Evolutionary conservation across 2,797 vertebrate species (phyloP).

Genomic region (Hipposideros larvatus): DNA sequence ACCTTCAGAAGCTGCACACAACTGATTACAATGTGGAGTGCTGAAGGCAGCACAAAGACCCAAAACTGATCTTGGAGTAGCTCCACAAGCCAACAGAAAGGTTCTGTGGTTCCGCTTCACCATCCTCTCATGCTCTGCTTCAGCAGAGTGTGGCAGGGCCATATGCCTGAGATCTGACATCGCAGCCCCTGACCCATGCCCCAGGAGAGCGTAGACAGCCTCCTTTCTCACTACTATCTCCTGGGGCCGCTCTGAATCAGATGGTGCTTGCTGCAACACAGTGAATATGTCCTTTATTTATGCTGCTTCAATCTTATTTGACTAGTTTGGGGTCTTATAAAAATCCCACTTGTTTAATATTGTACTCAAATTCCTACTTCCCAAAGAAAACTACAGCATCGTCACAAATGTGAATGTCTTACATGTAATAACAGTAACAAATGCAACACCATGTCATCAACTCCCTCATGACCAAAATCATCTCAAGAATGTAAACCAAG

Average conservation of each 20-base stretch:
- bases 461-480: neutral
- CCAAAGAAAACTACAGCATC: neutral
- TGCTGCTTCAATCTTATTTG: neutral
- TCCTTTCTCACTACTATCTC: fast-evolving
- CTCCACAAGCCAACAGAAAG: neutral
- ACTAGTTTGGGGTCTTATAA: neutral
- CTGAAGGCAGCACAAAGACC: neutral
- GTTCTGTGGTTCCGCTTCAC: fast-evolving
- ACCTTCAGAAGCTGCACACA: neutral
- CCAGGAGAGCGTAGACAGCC: no score
- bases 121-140: fast-evolving
- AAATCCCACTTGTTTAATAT: neutral
- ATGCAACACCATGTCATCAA: neutral
- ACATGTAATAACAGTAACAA: neutral
- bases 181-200: fast-evolving
- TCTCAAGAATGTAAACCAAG: neutral
- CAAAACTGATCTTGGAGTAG: neutral
- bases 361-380: neutral
- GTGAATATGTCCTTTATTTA: neutral
- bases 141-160: neutral
- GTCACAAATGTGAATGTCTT: neutral
- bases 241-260: neutral
- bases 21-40: fast-evolving
- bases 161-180: neutral
- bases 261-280: neutral